These are phyloP conservation scores for Pygocentrus nattereri DNA, from an alignment of 2,797 vertebrate genomes.

Conservation along the genomic window DNA sequence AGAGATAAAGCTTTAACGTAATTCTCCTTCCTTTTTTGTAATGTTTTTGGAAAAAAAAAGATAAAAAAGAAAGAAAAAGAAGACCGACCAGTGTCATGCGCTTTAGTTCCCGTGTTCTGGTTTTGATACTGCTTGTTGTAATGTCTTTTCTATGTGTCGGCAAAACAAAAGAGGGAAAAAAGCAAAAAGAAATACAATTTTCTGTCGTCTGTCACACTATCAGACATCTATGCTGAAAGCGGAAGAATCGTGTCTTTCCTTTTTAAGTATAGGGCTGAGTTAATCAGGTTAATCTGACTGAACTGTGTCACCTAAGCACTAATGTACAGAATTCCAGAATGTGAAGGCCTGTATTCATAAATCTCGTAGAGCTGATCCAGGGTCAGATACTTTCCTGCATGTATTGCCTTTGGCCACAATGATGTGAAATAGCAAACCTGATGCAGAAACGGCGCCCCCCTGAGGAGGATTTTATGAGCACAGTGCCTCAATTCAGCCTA, in stretches of 20 bases:
- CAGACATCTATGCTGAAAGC: conserved; percentile 25
- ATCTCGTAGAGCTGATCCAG: background rate
- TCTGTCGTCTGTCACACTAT: conserved; percentile 7
- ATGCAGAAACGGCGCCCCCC: background rate
- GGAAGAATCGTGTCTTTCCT: background rate
- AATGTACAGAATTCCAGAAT: background rate
- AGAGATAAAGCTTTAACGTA: conserved; percentile 41
- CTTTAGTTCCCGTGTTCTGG: conserved; percentile 18
- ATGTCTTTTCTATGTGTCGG: conserved; percentile 24
- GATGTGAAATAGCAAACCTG: background rate
- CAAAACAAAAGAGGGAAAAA: background rate
- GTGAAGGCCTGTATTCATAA: conserved; percentile 5
- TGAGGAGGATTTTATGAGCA: background rate
- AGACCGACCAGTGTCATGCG: background rate
- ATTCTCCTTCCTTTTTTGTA: conserved; percentile 23
- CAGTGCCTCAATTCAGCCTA: conserved; percentile 8
- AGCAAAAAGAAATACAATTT: background rate
- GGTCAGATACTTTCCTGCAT: background rate
- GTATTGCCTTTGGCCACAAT: background rate
- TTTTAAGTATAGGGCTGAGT: conserved; percentile 30
- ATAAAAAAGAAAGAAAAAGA: too few species aligned
- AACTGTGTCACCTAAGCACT: background rate
- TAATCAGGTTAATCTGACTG: conserved; percentile 19
- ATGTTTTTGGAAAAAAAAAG: background rate
- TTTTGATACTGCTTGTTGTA: conserved; percentile 40